A percentile compares a stretch with the other conserved stretches of the same genome.
Conservation (phyloP, 2,113 vertebrate species). For the Lycocorax pyrrhopterus region DNA sequence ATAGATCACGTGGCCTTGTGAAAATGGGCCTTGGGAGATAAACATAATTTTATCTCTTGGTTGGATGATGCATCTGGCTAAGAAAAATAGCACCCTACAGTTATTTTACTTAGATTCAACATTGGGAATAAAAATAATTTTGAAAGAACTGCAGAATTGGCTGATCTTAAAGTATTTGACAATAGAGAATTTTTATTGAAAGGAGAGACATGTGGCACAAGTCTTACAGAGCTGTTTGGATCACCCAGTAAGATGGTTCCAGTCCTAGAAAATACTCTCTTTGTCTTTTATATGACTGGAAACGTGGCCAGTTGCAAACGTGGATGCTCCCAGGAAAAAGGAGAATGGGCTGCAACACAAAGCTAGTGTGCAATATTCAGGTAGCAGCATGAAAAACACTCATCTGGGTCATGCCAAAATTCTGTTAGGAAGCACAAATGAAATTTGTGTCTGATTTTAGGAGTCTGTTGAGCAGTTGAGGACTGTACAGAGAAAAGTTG, state of each 20-base stretch:
- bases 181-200: background rate
- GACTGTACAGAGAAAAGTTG: background rate
- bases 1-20: background rate
- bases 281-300: background rate
- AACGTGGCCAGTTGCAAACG: background rate
- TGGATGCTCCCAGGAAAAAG: background rate
- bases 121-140: background rate
- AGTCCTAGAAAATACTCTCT: background rate
- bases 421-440: slow-evolving; percentile 77
- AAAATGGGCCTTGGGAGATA: background rate
- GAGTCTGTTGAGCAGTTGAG: background rate
- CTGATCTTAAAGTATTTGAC: background rate
- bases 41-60: background rate
- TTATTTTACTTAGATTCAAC: background rate
- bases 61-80: background rate
- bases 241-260: background rate
- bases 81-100: background rate
- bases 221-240: background rate
- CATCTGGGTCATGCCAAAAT: slow-evolving; percentile 71
- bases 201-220: background rate
- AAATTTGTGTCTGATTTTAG: slow-evolving; percentile 63
- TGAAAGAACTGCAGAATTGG: background rate
- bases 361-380: background rate
- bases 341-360: background rate
- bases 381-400: slow-evolving; percentile 66